A percentile compares a stretch with the other conserved stretches of the same genome.
phyloP scores from a whole-genome alignment of 2,113 vertebrate species.

The Microcebus lehilahytsara region DNA sequence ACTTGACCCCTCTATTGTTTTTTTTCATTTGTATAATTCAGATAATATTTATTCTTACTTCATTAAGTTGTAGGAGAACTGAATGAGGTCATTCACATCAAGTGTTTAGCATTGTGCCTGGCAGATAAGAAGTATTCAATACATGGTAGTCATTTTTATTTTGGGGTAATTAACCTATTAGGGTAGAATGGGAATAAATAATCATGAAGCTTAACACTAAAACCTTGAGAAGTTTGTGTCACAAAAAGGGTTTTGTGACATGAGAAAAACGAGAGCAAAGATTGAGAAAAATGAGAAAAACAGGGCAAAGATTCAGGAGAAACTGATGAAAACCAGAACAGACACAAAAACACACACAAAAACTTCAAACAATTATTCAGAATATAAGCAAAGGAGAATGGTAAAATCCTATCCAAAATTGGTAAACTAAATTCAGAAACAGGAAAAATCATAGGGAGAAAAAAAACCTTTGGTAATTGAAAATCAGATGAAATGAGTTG shows the following conservation, averaged over 20 bases:
- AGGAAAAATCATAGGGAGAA: neutral
- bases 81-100: neutral
- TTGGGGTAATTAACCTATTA: neutral
- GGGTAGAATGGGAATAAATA: neutral
- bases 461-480: neutral
- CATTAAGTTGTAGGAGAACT: neutral
- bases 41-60: neutral
- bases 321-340: neutral
- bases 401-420: neutral
- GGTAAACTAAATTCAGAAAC: constrained; percentile 27
- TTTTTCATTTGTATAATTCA: neutral
- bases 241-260: neutral
- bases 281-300: neutral
- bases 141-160: neutral
- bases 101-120: neutral
- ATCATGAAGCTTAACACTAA: neutral
- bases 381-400: neutral
- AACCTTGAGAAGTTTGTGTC: neutral
- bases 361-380: neutral
- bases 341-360: neutral
- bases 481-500: constrained; percentile 5
- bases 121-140: neutral
- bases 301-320: neutral
- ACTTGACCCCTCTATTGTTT: neutral
- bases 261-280: no score